These are phyloP conservation scores for Adela reaumurella DNA, from an alignment of 2,888 invertebrate genomes.

Conservation along the genomic window DNA sequence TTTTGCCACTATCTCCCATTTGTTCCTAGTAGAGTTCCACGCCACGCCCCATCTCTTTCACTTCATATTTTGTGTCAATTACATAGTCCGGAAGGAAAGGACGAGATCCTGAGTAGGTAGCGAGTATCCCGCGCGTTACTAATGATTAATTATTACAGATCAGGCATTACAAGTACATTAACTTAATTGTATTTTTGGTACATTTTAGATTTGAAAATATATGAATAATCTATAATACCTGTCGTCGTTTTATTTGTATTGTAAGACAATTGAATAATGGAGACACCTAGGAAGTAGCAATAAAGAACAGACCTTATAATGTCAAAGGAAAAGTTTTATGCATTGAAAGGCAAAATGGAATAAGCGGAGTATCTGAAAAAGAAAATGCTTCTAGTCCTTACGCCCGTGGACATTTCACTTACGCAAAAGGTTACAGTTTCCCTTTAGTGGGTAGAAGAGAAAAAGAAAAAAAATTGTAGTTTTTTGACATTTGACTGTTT, in stretches of 20 bases:
- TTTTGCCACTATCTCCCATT: conserved; percentile 27
- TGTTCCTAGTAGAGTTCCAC: conserved; percentile 46
- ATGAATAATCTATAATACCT: conserved; percentile 53
- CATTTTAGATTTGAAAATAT: conserved; percentile 73
- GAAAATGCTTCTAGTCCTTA: too few relatives aligned
- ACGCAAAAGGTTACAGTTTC: too few relatives aligned
- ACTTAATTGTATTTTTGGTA: conserved; percentile 71
- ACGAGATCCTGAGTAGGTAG: too few relatives aligned
- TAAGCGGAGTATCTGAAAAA: too few relatives aligned
- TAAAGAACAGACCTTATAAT: too few relatives aligned
- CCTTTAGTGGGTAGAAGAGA: too few relatives aligned
- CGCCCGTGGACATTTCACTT: too few relatives aligned
- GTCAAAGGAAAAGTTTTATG: too few relatives aligned
- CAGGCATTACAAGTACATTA: conserved; percentile 60
- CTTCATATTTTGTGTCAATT: conserved; percentile 2
- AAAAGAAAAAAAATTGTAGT: too few relatives aligned
- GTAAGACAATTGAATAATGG: not conserved
- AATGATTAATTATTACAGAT: conserved; percentile 20
- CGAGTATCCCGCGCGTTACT: not conserved
- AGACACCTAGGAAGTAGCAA: not conserved
- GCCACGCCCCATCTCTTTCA: conserved; percentile 13
- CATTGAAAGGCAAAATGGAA: too few relatives aligned
- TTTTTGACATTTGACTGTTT: too few relatives aligned
- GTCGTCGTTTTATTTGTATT: conserved; percentile 34
- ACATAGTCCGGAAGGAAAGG: not conserved